Base-by-base conservation (phyloP, 1,140 invertebrate genomes). In the Orchesella cincta region DNA sequence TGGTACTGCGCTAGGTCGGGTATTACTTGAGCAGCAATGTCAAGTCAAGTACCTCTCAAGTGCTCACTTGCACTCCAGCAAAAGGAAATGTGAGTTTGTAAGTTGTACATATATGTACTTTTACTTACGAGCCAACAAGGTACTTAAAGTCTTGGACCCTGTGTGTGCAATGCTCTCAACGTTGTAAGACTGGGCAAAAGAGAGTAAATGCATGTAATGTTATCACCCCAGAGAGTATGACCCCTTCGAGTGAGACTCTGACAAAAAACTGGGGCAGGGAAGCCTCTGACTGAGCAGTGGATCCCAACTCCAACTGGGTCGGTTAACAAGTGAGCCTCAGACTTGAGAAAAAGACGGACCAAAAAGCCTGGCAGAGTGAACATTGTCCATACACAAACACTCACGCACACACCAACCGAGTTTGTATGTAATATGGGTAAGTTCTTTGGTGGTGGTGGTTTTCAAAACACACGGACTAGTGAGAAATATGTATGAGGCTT, bases 241-340 rank as follows among this genome's bases (percentile, higher is more conserved):
- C 76, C 79, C 79, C 76, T 80, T 77, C 39, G 62, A 74, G 57
- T 72, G 77, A 54, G 62, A 71, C 62, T 70, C 67, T 73, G 51
- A 76, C 31, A 76, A 78, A 78, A 78, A 81, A 81, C 79, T 78
- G 79, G 79, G 77, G 52, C 77, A 79, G 72, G 75, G 75, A 73
- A 81, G 80, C 77, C 80, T 81, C 78, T 79, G 31, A 77, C 77
- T 76, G 76, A 81, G 80, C 39, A 77, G 75, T 76, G 78, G 75
- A 79, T 76, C 74, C 77, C 80, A 78, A 67, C 62, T 67, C 62
- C 62, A 67, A 67, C 62, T 67, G 62, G 62, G 62, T 67, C 62
- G 62, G 62, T 67, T 67, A 67, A 67, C 62, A 67, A 67, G 62
- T 67, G 62, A 67, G 62, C 29, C 62, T 67, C 62, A 67, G 23